Base-by-base conservation (phyloP, 2,888 invertebrate genomes). In the Uloborus plumipes region DNA sequence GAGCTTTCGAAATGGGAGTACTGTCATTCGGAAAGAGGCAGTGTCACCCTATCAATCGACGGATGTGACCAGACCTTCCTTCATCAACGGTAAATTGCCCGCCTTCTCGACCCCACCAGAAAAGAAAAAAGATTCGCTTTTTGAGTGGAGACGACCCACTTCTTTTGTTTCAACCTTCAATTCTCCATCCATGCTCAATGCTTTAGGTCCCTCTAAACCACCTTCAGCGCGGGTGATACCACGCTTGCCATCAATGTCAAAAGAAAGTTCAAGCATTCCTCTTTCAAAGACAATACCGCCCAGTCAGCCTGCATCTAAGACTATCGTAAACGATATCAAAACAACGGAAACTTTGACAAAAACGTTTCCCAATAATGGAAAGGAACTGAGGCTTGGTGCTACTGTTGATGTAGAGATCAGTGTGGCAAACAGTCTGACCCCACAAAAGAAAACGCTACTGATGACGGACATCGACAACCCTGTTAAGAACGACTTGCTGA, bases 321-420 rank as follows among this genome's bases (percentile, higher is more conserved):
- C 75, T 18, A 75, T 81, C 20, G 58, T 65, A 6, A 65, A 73
- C 22, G 71, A 69, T 26, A 50, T 80, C 14, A 80, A 80, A 64
- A 69, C 70, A 16, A 47, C 71, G 0, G 75, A 82, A 58, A 82
- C 81, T 4, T 15, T 66, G 16, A 82, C 75, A 6, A 71, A 82
- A 64, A 75, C 71, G 11, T 20, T 72, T 47, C 71, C 75, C 6
- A 51, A 58, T 20, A 65, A 71, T 16, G 71, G 66, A 3, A 82
- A 82, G 51, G 81, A 76, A 61, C 15, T 76, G 22, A 65, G 71
- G 49, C 53, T 83, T 0, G 83, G 83, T 0, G 66, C 75, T 18
- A 83, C 77, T 2, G 83, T 83, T 6, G 83, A 83, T 50, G 83
- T 83, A 11, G 77, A 83, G 73, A 83, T 83, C 31, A 83, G 83